A percentile compares a stretch with the other conserved stretches of the same genome.
Evolutionary conservation across 2,797 vertebrate species (phyloP).

Genomic region (Emys orbicularis): DNA sequence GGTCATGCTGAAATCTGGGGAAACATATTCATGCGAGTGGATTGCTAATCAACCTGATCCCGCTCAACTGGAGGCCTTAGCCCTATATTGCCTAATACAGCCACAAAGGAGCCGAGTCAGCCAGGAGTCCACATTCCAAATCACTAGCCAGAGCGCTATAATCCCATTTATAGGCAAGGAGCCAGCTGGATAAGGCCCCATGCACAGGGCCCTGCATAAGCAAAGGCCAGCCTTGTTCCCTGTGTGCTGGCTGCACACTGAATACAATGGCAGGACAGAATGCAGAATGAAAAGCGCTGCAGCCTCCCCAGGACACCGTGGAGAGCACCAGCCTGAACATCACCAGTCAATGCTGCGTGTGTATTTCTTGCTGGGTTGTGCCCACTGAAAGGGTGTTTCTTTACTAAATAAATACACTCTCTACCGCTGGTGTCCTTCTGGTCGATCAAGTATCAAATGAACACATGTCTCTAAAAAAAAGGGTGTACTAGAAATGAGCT

Average conservation of each 20-base stretch:
- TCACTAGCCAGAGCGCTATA: not conserved
- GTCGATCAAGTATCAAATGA: not conserved
- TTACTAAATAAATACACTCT: not conserved
- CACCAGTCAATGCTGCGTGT: not conserved
- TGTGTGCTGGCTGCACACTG: not conserved
- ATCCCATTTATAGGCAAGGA: not conserved
- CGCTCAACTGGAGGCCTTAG: too few relatives aligned
- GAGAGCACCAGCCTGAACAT: not conserved
- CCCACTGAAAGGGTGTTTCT: not conserved
- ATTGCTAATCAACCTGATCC: not conserved
- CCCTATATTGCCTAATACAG: too few relatives aligned
- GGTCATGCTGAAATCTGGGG: not conserved
- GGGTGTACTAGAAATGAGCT: not conserved
- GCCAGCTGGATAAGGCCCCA: not conserved
- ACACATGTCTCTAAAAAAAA: not conserved
- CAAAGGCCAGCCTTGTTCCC: not conserved
- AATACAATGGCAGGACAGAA: not conserved
- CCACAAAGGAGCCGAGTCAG: too few relatives aligned
- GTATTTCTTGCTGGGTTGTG: not conserved
- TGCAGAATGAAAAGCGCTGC: not conserved
- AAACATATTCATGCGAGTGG: not conserved
- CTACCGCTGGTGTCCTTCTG: not conserved
- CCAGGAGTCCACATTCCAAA: too few relatives aligned
- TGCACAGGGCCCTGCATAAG: not conserved
- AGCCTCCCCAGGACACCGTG: not conserved